A percentile compares a stretch with the other conserved stretches of the same genome.
phyloP scores from a whole-genome alignment of 2,888 invertebrate genomes.

The Rhagonycha lutea region DNA sequence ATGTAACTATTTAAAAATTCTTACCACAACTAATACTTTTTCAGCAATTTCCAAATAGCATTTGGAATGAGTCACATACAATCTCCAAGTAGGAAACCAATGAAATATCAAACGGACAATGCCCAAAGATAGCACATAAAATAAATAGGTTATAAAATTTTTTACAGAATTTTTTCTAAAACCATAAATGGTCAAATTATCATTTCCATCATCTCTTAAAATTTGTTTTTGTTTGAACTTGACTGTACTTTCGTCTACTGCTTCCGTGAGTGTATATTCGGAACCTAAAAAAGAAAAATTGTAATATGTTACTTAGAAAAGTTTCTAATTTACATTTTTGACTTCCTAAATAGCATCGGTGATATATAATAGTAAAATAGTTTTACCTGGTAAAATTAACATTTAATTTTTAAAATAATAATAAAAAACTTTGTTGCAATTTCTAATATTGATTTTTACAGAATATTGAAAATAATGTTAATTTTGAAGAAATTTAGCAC shows the following conservation, averaged over 20 bases:
- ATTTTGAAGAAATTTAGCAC: background rate
- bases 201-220: slow-evolving; percentile 2
- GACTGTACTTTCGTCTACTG: background rate
- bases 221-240: slow-evolving; percentile 7
- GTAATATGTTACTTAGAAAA: background rate
- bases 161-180: slow-evolving; percentile 64
- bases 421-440: background rate
- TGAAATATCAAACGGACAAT: slow-evolving; percentile 82
- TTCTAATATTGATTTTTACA: background rate
- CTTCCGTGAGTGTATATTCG: background rate
- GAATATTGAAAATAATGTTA: background rate
- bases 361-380: background rate
- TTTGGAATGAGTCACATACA: slow-evolving; percentile 71
- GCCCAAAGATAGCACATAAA: slow-evolving; percentile 72
- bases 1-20: background rate
- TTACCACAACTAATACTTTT: slow-evolving; percentile 43
- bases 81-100: slow-evolving; percentile 82
- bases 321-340: background rate
- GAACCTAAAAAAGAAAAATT: background rate
- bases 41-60: slow-evolving; percentile 76
- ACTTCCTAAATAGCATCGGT: background rate
- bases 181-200: slow-evolving; percentile 64
- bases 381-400: background rate
- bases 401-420: background rate
- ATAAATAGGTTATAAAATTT: slow-evolving; percentile 61